A percentile compares a stretch with the other conserved stretches of the same genome.
Conservation (phyloP, 2,113 vertebrate genomes). For the Tympanuchus pallidicinctus region DNA sequence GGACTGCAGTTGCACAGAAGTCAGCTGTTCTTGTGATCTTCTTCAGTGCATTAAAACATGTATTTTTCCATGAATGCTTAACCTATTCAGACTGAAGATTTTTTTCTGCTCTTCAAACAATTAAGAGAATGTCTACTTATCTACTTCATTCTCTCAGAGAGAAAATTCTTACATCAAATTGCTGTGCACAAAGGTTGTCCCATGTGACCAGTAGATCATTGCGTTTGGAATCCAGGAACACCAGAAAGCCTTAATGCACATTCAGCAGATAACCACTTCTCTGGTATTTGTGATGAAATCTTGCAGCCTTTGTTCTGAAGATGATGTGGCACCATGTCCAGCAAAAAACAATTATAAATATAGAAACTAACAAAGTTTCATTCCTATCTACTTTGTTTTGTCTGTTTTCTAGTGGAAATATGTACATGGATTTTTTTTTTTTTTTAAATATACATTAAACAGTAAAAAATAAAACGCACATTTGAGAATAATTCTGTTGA, state of each 20-base stretch:
- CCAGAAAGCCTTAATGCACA: not conserved
- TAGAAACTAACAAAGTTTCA: not conserved
- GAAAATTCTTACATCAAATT: not conserved
- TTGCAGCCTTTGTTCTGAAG: not conserved
- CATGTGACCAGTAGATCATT: accelerated
- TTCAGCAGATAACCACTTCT: not conserved
- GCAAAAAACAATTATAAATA: not conserved
- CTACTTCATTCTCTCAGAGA: not conserved
- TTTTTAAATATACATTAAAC: not conserved
- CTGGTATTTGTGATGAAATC: not conserved
- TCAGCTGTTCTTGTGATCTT: not conserved
- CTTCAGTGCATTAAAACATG: not conserved
- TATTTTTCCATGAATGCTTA: not conserved
- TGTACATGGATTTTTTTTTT: not conserved
- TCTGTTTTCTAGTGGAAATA: not conserved
- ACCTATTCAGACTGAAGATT: not conserved
- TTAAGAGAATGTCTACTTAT: not conserved
- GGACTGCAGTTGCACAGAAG: not conserved
- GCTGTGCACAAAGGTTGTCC: not conserved
- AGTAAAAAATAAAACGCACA: not conserved
- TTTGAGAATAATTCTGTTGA: not conserved
- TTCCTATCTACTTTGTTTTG: not conserved
- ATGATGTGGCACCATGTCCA: not conserved
- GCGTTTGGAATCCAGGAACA: not conserved
- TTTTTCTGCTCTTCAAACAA: not conserved